These are phyloP conservation scores for Saccostrea glomerata DNA, from an alignment of 1,140 invertebrate genomes.

Conservation along the genomic window DNA sequence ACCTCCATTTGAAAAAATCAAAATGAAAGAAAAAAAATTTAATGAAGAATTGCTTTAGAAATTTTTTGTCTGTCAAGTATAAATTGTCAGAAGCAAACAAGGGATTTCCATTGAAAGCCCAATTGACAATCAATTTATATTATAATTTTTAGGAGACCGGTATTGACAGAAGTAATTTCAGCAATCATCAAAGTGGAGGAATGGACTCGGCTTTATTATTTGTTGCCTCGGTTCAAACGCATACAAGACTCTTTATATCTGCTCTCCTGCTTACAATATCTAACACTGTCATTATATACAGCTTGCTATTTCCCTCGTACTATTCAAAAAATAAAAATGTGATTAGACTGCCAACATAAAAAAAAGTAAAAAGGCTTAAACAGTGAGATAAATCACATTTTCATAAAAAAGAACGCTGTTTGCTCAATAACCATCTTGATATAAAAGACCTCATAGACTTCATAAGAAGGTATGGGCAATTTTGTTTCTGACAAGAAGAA, in stretches of 20 bases:
- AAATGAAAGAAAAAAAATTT: background rate
- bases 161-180: conserved; percentile 38
- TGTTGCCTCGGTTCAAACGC: conserved; percentile 17
- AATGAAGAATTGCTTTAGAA: conserved; percentile 9
- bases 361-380: conserved; percentile 13
- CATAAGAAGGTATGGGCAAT: background rate
- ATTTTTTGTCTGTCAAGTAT: background rate
- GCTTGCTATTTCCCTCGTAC: background rate
- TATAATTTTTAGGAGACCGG: conserved; percentile 23
- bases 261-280: background rate
- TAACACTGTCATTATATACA: conserved; percentile 24
- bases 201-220: conserved; percentile 12
- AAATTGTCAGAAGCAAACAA: conserved; percentile 19
- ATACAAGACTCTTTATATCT: background rate
- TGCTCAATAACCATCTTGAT: conserved; percentile 19
- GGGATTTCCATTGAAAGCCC: conserved; percentile 24
- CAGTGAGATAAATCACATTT: conserved; percentile 31
- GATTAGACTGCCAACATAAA: conserved; percentile 7
- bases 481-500: conserved; percentile 5
- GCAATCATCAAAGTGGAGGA: conserved; percentile 22
- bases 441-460: background rate
- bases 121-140: conserved; percentile 37
- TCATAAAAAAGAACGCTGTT: conserved; percentile 21
- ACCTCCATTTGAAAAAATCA: background rate
- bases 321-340: background rate